Conservation (phyloP, 2,113 vertebrate species). For the Rana temporaria region DNA sequence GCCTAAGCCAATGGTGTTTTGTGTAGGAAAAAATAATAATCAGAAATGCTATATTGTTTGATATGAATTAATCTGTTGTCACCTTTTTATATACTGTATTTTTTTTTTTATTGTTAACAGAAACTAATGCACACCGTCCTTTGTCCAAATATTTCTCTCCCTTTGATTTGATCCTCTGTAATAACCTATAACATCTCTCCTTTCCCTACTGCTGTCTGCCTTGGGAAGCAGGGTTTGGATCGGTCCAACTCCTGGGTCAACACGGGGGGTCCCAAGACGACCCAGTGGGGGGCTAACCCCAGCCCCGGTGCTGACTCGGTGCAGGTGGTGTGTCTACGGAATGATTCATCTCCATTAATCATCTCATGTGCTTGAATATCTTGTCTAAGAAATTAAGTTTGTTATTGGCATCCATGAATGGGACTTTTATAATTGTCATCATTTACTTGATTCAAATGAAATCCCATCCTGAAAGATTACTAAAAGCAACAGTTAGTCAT, state of each 20-base stretch:
- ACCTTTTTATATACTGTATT: not conserved
- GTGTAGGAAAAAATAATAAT: too few relatives aligned
- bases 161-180: constrained; percentile 69
- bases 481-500: not conserved
- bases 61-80: too few relatives aligned
- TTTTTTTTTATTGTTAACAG: constrained; percentile 57
- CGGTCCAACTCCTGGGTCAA: constrained; percentile 99
- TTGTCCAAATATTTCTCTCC: constrained; percentile 61
- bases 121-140: constrained; percentile 64
- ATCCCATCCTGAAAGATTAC: not conserved
- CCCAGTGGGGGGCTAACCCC: constrained; percentile 98
- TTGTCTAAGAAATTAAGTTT: not conserved
- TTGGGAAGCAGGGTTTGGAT: constrained; percentile 94
- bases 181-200: constrained; percentile 86
- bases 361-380: too few relatives aligned
- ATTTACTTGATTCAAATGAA: not conserved
- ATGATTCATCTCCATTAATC: not conserved
- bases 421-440: not conserved
- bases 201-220: constrained; percentile 84
- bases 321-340: constrained; percentile 89
- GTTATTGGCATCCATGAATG: not conserved
- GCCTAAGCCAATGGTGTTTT: too few relatives aligned
- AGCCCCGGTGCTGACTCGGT: constrained; percentile 94
- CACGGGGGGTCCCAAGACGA: constrained; percentile 97
- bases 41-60: too few relatives aligned